Base-by-base conservation (phyloP, 2,797 vertebrate genomes). In the Podarcis lilfordi region DNA sequence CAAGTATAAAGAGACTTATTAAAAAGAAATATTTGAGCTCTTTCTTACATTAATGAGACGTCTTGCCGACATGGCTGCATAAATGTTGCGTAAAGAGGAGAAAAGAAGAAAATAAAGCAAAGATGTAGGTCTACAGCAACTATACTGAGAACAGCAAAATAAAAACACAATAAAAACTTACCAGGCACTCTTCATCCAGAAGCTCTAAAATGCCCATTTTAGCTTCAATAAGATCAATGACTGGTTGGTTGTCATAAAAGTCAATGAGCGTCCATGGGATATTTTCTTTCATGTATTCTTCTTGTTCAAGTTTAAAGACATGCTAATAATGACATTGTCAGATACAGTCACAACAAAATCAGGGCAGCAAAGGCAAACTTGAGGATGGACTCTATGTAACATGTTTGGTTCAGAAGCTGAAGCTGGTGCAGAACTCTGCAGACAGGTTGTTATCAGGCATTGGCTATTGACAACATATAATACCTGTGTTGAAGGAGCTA, bases 251-350 rank as follows among this genome's bases (percentile, higher is more conserved):
- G 96, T 99, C 99, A 93, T 99, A 99, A 94, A 99, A 99, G 93
- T 99, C 99, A 75, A 99, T 98, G 86, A 99, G 95, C 4, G 98
- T 98, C 99, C 99, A 99, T 0, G 99, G 99, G 89, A 99, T 99
- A 93, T 98, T 98, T 96, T 99, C 99, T 79, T 98, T 99, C 98
- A 99, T 99, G 92, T 99, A 99, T 92, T 99, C 99, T 94, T 99
- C 99, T 96, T 99, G 99, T 94, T 99, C 99, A 91, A 99, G 98
- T 96, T 99, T 99, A 95, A 99, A 99, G 87, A 99, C 99, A 69
- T 99, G 99, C 99, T 99, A 92, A 82, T 66, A 86, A 35, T 61
- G 89, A 76, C 85, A 86, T 89, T 3, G 40, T 27, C 79, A 89
- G 27, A 85, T 86, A 84, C 82, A 61, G 81, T 61, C 21, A 27